phyloP scores from a whole-genome alignment of 1,140 invertebrate genomes.

The Drepana arcuata region DNA sequence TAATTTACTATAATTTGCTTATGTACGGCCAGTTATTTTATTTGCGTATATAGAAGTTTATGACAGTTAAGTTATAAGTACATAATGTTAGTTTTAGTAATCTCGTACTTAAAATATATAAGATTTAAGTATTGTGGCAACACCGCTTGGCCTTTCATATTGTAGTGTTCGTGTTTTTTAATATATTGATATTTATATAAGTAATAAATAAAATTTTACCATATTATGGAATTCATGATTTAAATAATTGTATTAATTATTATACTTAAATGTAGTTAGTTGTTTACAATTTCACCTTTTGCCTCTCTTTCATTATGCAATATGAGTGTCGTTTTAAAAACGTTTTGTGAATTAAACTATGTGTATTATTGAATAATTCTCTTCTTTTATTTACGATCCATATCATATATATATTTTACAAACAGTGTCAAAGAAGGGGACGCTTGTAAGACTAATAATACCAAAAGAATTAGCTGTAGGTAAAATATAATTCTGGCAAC shows the following conservation, averaged over 20 bases:
- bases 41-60: too few species aligned
- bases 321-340: slow-evolving; percentile 69
- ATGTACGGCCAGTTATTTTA: too few species aligned
- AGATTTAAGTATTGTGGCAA: slow-evolving; percentile 53
- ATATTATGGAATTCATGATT: slow-evolving; percentile 39
- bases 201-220: slow-evolving; percentile 38
- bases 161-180: slow-evolving; percentile 56
- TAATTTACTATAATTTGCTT: too few species aligned
- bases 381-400: slow-evolving; percentile 49
- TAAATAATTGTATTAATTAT: slow-evolving; percentile 31
- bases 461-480: too few species aligned
- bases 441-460: too few species aligned
- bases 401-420: too few species aligned
- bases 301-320: slow-evolving; percentile 62
- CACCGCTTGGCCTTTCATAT: slow-evolving; percentile 70
- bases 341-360: slow-evolving; percentile 65
- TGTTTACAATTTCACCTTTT: slow-evolving; percentile 58
- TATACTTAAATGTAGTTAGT: slow-evolving; percentile 32
- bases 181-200: slow-evolving; percentile 43
- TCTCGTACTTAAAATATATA: slow-evolving; percentile 42
- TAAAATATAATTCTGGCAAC: too few species aligned
- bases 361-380: slow-evolving; percentile 55
- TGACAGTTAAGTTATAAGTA: too few species aligned
- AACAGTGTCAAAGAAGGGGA: too few species aligned
- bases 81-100: too few species aligned